phyloP scores from a whole-genome alignment of 2,113 vertebrate genomes.

The Bubo scandiacus region DNA sequence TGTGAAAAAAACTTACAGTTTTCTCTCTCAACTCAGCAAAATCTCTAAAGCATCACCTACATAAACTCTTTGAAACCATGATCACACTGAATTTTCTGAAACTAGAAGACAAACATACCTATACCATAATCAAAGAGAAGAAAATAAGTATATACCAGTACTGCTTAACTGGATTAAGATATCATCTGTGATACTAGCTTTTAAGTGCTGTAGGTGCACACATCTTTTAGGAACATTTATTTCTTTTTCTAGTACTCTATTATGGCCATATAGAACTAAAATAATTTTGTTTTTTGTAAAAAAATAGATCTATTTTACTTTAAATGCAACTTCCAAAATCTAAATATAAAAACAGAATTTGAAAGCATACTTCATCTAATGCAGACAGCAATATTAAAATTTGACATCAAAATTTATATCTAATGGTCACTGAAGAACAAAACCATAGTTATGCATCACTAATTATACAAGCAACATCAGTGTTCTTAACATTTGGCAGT shows the following conservation, averaged over 20 bases:
- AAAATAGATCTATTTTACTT: neutral
- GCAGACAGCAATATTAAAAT: neutral
- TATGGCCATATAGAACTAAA: neutral
- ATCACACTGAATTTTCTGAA: neutral
- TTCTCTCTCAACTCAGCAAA: neutral
- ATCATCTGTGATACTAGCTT: neutral
- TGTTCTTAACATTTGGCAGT: neutral
- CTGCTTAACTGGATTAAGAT: neutral
- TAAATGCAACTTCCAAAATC: neutral
- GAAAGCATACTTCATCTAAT: fast-evolving
- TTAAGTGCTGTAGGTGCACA: neutral
- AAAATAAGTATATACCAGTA: neutral
- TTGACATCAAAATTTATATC: neutral
- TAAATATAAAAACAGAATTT: neutral
- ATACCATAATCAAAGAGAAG: neutral
- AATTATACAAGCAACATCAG: neutral
- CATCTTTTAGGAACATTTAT: neutral
- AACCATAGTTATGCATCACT: neutral
- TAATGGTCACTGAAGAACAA: neutral
- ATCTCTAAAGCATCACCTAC: neutral
- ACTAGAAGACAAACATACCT: neutral
- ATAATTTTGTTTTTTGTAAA: neutral
- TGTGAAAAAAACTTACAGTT: neutral
- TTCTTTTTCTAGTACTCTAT: neutral
- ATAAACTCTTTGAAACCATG: neutral